A percentile compares a stretch with the other conserved stretches of the same genome.
Conservation (phyloP, 2,888 invertebrate genomes). For the Callinectes sapidus region DNA sequence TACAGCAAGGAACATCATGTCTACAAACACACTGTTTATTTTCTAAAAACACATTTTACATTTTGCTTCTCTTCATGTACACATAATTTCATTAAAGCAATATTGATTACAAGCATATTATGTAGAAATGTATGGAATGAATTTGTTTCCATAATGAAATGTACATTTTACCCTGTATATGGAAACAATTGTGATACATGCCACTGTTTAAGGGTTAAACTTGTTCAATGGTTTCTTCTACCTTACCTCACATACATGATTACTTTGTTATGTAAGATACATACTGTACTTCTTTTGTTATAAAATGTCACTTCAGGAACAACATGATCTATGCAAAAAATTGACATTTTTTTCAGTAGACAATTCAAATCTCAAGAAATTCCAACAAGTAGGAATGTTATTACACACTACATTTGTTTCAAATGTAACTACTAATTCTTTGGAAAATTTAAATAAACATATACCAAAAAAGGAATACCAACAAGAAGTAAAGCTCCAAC, state of each 20-base stretch:
- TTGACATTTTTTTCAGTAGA: not conserved
- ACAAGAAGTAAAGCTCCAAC: constrained; percentile 43
- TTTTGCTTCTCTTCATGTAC: no score
- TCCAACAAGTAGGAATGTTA: not conserved
- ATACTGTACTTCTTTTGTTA: not conserved
- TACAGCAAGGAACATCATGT: no score
- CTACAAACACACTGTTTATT: no score
- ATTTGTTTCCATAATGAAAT: no score
- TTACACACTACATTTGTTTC: not conserved
- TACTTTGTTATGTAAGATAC: not conserved
- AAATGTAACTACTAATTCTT: not conserved
- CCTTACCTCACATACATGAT: not conserved
- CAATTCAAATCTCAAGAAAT: not conserved
- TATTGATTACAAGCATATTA: no score
- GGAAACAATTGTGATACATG: no score
- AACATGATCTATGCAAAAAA: not conserved
- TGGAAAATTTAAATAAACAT: constrained; percentile 28
- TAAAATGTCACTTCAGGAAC: not conserved
- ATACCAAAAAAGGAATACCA: constrained; percentile 50
- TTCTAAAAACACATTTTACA: no score
- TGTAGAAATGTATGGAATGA: no score
- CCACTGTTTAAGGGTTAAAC: not conserved
- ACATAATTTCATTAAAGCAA: no score
- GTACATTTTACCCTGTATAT: no score
- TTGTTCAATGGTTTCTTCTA: not conserved